Evolutionary conservation across 1,140 invertebrate species (phyloP).

Genomic region (Eupristina koningsbergeri): DNA sequence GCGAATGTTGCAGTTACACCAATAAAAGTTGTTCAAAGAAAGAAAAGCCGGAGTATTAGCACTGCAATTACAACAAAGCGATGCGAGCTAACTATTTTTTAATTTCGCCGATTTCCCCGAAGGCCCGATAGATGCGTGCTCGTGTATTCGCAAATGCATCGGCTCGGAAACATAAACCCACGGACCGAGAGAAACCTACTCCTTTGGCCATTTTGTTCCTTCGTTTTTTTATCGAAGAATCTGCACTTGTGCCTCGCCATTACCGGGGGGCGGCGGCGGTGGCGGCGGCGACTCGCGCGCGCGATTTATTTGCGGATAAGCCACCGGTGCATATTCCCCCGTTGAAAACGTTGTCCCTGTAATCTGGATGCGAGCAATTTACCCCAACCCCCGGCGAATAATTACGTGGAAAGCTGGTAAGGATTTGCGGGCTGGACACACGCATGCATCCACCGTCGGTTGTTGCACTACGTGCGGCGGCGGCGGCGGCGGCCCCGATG

Average conservation of each 20-base stretch:
- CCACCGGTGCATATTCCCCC: slow-evolving; percentile 45
- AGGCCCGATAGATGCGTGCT: background rate
- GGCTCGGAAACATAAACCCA: slow-evolving; percentile 7
- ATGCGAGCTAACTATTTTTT: slow-evolving; percentile 24
- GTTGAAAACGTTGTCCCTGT: slow-evolving; percentile 57
- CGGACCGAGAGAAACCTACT: background rate
- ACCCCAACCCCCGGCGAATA: slow-evolving; percentile 46
- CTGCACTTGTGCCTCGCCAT: slow-evolving; percentile 56
- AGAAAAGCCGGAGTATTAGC: background rate
- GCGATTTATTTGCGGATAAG: slow-evolving; percentile 58
- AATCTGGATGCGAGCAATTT: slow-evolving; percentile 61
- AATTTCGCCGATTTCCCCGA: slow-evolving; percentile 33
- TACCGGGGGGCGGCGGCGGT: no score
- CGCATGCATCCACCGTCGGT: slow-evolving; percentile 28
- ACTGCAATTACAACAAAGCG: background rate
- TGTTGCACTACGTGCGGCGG: background rate
- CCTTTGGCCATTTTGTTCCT: background rate
- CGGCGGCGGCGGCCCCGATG: background rate
- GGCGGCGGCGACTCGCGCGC: slow-evolving; percentile 36
- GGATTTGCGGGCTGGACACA: slow-evolving; percentile 56
- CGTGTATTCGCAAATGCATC: background rate
- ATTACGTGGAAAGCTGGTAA: slow-evolving; percentile 57
- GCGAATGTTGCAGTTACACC: background rate
- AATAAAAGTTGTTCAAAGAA: slow-evolving; percentile 10
- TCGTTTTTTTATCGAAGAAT: slow-evolving; percentile 58